A percentile compares a stretch with the other conserved stretches of the same genome.
These are phyloP conservation scores for Eupeodes corollae DNA, from an alignment of 1,140 invertebrate species.

Conservation along the genomic window DNA sequence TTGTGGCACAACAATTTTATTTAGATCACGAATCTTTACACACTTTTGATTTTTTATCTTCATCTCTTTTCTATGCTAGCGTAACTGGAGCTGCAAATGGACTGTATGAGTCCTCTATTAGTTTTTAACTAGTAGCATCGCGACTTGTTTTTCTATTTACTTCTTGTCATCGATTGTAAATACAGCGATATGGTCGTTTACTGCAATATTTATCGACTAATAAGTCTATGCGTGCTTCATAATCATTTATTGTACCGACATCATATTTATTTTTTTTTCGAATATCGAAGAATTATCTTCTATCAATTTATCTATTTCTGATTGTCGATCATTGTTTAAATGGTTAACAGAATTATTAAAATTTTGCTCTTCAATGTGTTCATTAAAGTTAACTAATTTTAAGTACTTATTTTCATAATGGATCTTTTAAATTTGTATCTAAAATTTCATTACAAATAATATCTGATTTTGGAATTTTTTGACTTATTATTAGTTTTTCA, in stretches of 20 bases:
- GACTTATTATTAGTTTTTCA: conserved; percentile 14
- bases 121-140: conserved; percentile 17
- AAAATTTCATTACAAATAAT: too few relatives aligned
- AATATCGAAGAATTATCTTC: conserved; percentile 19
- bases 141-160: conserved; percentile 25
- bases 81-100: conserved; percentile 24
- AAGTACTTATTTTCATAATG: conserved; percentile 3
- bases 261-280: conserved; percentile 19
- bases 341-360: conserved; percentile 19
- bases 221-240: conserved; percentile 25
- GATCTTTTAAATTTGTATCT: too few relatives aligned
- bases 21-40: conserved; percentile 30
- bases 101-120: conserved; percentile 25
- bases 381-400: conserved; percentile 21
- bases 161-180: conserved; percentile 17
- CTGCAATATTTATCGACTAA: conserved; percentile 20
- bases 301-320: conserved; percentile 16
- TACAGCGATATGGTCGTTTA: conserved; percentile 25
- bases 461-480: not conserved
- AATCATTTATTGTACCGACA: conserved; percentile 10
- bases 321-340: conserved; percentile 12
- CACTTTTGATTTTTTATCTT: conserved; percentile 17
- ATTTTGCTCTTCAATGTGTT: conserved; percentile 16
- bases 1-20: conserved; percentile 32
- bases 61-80: conserved; percentile 26